A percentile compares a stretch with the other conserved stretches of the same genome.
Evolutionary conservation across 2,888 invertebrate species (phyloP).

Genomic region (Celastrina argiolus): DNA sequence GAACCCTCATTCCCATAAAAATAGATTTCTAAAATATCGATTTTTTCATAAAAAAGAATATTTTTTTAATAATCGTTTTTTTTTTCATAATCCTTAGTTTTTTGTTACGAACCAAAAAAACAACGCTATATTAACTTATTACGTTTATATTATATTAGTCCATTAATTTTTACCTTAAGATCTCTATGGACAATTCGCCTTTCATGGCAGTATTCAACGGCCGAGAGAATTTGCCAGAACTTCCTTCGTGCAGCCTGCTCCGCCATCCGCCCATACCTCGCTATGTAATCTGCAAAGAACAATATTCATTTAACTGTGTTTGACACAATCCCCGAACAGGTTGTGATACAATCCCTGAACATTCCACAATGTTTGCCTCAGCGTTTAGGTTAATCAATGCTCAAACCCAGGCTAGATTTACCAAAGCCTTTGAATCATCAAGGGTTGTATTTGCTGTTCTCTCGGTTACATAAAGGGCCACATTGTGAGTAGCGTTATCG

Average conservation of each 20-base stretch:
- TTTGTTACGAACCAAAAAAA: not conserved
- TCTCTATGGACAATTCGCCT: conserved; percentile 96
- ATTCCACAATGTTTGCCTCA: not conserved
- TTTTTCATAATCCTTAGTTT: too few relatives aligned
- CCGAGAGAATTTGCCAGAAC: conserved; percentile 98
- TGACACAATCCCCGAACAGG: not conserved
- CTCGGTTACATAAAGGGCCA: not conserved
- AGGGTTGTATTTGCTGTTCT: not conserved
- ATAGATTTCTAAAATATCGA: too few relatives aligned
- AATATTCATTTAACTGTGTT: not conserved
- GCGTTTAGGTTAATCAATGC: not conserved
- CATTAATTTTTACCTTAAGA: conserved; percentile 83
- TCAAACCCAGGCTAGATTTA: not conserved
- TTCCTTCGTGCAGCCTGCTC: conserved; percentile 94
- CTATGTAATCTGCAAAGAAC: conserved; percentile 87
- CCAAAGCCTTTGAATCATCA: not conserved
- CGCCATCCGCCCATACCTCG: conserved; percentile 94
- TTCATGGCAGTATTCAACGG: conserved; percentile 97
- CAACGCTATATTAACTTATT: too few relatives aligned
- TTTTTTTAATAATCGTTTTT: too few relatives aligned
- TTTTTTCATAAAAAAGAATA: too few relatives aligned
- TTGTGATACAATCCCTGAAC: not conserved
- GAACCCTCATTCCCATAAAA: too few relatives aligned
- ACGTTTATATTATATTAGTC: conserved; percentile 16
- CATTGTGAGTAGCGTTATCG: not conserved